Percentiles rank a stretch among this genome's conserved stretches.
Conservation (phyloP, 2,113 vertebrate species). For the Damaliscus lunatus region DNA sequence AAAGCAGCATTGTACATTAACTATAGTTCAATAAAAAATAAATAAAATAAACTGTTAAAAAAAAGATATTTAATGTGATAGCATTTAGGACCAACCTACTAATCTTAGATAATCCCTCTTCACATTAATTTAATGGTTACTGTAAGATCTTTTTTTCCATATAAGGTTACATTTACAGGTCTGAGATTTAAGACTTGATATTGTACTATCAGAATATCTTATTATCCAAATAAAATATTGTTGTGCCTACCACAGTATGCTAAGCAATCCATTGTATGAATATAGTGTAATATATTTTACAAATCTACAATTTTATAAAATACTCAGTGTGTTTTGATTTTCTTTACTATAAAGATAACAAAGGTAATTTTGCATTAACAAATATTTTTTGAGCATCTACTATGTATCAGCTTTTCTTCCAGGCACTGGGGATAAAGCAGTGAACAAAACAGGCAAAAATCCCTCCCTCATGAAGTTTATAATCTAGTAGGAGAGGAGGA, state of each 20-base stretch:
- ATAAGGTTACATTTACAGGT: not conserved
- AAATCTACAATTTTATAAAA: not conserved
- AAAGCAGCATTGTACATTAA: not conserved
- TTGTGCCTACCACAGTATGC: not conserved
- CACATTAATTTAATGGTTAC: not conserved
- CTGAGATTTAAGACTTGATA: not conserved
- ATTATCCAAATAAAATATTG: not conserved
- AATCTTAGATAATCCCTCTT: not conserved
- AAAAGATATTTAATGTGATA: not conserved
- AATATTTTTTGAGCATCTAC: not conserved
- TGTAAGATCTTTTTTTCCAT: not conserved
- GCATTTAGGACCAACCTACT: not conserved
- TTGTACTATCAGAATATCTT: not conserved
- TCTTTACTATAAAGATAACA: not conserved
- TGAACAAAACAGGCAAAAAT: not conserved
- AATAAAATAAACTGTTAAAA: not conserved
- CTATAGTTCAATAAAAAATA: not conserved
- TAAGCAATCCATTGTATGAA: not conserved
- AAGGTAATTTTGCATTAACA: not conserved
- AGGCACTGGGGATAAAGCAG: not conserved
- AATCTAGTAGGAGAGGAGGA: not conserved
- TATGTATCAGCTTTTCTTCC: not conserved
- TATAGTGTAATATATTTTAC: not conserved
- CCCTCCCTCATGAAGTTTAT: not conserved
- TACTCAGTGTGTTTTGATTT: not conserved